These are phyloP conservation scores for Prunella strophiata DNA, from an alignment of 2,797 vertebrate species.

Conservation along the genomic window DNA sequence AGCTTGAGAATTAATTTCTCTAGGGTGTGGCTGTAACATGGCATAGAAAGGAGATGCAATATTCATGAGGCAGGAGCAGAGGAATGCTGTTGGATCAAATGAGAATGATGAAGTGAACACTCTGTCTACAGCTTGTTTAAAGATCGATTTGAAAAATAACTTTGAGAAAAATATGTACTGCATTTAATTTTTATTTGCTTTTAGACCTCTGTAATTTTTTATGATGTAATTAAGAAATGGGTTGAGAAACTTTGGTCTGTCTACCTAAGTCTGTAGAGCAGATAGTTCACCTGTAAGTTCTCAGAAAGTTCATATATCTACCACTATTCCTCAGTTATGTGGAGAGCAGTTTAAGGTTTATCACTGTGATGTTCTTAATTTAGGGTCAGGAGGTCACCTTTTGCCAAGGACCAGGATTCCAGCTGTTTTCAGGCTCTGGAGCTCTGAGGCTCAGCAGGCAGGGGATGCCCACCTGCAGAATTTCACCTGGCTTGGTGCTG, in stretches of 20 bases:
- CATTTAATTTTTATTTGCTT: neutral
- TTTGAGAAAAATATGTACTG: neutral
- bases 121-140: neutral
- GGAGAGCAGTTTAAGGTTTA: neutral
- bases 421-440: neutral
- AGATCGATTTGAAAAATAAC: neutral
- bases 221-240: neutral
- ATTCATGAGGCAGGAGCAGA: neutral
- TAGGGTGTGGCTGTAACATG: neutral
- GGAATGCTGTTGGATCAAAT: neutral
- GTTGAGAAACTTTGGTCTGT: neutral
- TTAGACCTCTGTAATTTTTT: neutral
- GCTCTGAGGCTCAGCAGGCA: neutral
- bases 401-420: neutral
- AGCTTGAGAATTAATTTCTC: neutral
- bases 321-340: neutral
- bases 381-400: neutral
- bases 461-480: neutral
- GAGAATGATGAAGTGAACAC: neutral
- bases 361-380: neutral
- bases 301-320: neutral
- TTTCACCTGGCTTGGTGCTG: neutral
- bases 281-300: neutral
- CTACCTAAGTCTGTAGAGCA: neutral
- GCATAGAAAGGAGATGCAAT: neutral